These are phyloP conservation scores for Perca fluviatilis DNA, from an alignment of 2,113 vertebrate species.

Conservation along the genomic window DNA sequence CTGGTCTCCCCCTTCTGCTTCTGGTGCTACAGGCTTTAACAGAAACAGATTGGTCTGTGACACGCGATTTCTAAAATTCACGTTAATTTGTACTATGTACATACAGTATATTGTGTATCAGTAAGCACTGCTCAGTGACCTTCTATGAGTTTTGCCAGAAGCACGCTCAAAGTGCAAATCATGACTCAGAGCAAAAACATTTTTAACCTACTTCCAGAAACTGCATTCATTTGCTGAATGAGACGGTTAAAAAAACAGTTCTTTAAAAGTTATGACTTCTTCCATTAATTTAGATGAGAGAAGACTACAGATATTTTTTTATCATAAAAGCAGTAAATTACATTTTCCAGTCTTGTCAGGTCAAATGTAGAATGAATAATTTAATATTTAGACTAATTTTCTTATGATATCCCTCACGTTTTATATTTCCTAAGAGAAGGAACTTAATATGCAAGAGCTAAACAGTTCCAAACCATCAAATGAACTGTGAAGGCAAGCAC, in stretches of 20 bases:
- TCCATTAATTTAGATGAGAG: slow-evolving; percentile 7
- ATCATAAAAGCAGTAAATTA: not conserved
- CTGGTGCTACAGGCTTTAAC: slow-evolving; percentile 5
- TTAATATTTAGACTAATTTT: not conserved
- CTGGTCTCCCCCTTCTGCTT: not conserved
- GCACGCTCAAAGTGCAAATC: not conserved
- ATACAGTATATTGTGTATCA: not conserved
- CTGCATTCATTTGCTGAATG: slow-evolving; percentile 17
- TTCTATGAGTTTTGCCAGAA: slow-evolving; percentile 25
- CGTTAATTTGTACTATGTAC: slow-evolving; percentile 3
- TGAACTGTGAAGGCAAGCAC: not conserved
- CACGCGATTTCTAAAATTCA: slow-evolving; percentile 24
- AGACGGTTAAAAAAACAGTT: not conserved
- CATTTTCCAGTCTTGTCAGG: not conserved
- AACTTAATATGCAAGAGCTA: slow-evolving; percentile 2
- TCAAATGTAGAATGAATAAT: not conserved
- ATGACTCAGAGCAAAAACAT: not conserved
- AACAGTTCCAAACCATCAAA: not conserved
- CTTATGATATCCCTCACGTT: not conserved
- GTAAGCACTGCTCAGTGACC: slow-evolving; percentile 21
- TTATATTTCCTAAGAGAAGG: not conserved
- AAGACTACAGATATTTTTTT: not conserved
- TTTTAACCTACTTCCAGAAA: slow-evolving; percentile 23
- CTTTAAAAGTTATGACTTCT: not conserved
- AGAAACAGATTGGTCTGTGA: slow-evolving; percentile 6